A percentile compares a stretch with the other conserved stretches of the same genome.
Conservation (phyloP, 2,888 invertebrate genomes). For the Apamea monoglypha region DNA sequence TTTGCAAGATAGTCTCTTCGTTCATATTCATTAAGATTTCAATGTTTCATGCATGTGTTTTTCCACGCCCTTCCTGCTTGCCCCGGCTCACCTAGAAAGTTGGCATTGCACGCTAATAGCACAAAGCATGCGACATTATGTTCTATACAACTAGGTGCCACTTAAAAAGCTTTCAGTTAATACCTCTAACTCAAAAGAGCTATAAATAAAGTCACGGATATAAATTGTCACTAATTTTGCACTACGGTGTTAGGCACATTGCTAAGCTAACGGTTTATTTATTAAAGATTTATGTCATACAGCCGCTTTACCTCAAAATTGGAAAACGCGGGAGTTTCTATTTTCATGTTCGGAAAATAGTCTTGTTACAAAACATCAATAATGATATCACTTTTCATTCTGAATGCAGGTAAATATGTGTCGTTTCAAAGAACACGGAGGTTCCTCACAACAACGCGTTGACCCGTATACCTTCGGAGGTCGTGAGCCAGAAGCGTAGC, state of each 20-base stretch:
- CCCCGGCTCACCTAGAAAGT: slow-evolving; percentile 65
- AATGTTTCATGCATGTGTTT: slow-evolving; percentile 55
- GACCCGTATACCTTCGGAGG: slow-evolving; percentile 79
- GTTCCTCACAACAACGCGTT: slow-evolving; percentile 80
- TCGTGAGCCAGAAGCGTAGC: slow-evolving; percentile 78
- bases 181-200: slow-evolving; percentile 33
- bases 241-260: slow-evolving; percentile 17
- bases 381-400: slow-evolving; percentile 2
- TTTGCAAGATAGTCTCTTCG: slow-evolving; percentile 36
- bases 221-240: slow-evolving; percentile 37
- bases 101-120: slow-evolving; percentile 53
- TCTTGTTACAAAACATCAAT: neutral
- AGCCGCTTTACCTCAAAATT: neutral
- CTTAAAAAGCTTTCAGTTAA: slow-evolving; percentile 39
- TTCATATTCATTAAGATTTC: slow-evolving; percentile 53
- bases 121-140: slow-evolving; percentile 49
- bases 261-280: slow-evolving; percentile 18
- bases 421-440: slow-evolving; percentile 74
- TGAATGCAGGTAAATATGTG: slow-evolving; percentile 59
- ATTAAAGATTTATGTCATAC: slow-evolving; percentile 8
- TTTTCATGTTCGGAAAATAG: neutral
- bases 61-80: slow-evolving; percentile 50
- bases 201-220: slow-evolving; percentile 36
- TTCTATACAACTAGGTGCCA: slow-evolving; percentile 29
- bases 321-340: neutral